Evolutionary conservation across 1,140 invertebrate genomes (phyloP), one percentile per base, ranked within the genome.

Genomic region (Cyclargus thomasi): DNA sequence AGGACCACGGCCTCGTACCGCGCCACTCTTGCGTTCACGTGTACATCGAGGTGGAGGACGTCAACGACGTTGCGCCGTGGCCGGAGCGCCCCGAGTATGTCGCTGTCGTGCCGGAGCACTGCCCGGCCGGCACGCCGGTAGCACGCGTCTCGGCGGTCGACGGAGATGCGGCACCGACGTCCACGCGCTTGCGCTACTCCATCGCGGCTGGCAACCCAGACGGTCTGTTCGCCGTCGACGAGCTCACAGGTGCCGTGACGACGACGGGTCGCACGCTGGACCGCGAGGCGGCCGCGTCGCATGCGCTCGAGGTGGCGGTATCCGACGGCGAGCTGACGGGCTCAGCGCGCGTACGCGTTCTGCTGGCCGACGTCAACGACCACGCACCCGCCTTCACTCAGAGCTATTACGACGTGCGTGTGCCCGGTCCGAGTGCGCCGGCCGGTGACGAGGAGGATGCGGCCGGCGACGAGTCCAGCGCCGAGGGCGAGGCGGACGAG

Each of bases 21-120:
- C 90, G 97, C 2, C 95, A 95, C 80, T 93, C 95, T 35, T 96
- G 95, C 78, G 91, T 39, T 22, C 88, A 97, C 95, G 95, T 99
- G n/a, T 98, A 95, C 86, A 93, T 99, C 36, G 93, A 95, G 79
- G 95, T 99, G 62, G 86, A 94, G 57, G 97, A 99, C 87, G 95
- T 96, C 79, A 99, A 99, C 90, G 98, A 99, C 91, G 97, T 98
- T 90, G 94, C 95, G 20, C 97, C 98, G 18, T 91, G 98, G 86
- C 97, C 97, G 35, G 93, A 93, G 65, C 93, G 94, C 67, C 96
- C 98, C 1, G 94, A 97, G 53, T 99, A 99, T 91, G 95, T 95
- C 82, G 94, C 95, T 1, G 92, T 92, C 16, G 93, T 99, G 39
- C 81, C 92, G 10, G 98, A 99, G 92, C 97, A 98, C 85, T 95